Evolutionary conservation across 2,797 vertebrate species (phyloP), one percentile per base, ranked within the genome.

Genomic region (Pristis pectinata): DNA sequence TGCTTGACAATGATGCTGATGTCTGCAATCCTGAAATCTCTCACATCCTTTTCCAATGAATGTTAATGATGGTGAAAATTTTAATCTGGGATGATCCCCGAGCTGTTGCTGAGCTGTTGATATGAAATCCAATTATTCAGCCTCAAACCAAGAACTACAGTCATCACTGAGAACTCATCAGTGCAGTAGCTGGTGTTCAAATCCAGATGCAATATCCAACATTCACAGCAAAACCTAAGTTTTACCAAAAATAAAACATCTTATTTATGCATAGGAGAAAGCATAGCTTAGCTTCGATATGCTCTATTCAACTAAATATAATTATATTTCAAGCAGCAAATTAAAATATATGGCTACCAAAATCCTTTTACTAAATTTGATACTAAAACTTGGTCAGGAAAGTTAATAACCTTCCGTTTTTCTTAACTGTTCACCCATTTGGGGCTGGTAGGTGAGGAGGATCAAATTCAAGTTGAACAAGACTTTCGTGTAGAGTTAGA

Each of bases 101-200:
- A 98, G 97, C 98, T 98, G 98, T 98, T 98, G 98, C 98, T 94
- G 97, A 96, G 95, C 97, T 97, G 97, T 98, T 97, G 98, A 99
- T 98, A 99, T 98, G 97, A 97, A 98, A 99, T 99, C 98, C 99
- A 98, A 99, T 99, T 99, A 99, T 99, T 98, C 98, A 96, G 98
- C 98, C 98, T 98, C 98, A 98, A 94, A 94, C 92, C 92, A 76
- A 94, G 92, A 74, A 70, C 70, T 74, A 56, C 87, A 91, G 61
- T 91, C 87, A 67, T 91, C 61, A 67, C 70, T 56, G 70, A 76
- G 92, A 94, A 94, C 70, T 94, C 92, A 76, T 94, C 92, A 94
- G 92, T 94, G 67, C 92, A 74, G 72, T 94, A 76, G 92, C 41
- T 70, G 72, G 92, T 74, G 70, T 94, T 94, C 92, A 94, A 94